A percentile compares a stretch with the other conserved stretches of the same genome.
These are phyloP conservation scores for Pionites leucogaster DNA, from an alignment of 2,113 vertebrate genomes.

Conservation along the genomic window DNA sequence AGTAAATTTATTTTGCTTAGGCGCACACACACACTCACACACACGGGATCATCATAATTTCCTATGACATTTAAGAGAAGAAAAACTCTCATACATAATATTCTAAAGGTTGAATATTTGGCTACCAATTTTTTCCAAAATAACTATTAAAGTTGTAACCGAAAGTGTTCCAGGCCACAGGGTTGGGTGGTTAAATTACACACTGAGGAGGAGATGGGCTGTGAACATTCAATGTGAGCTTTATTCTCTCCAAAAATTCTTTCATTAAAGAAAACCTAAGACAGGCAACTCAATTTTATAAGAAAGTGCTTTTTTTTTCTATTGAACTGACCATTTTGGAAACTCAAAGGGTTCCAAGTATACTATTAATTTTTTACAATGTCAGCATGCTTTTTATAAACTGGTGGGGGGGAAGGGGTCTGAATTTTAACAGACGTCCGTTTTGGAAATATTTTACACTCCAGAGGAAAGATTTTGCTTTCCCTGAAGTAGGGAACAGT, in stretches of 20 bases:
- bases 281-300: conserved; percentile 62
- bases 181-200: conserved; percentile 57
- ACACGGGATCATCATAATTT: conserved; percentile 43
- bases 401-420: not conserved
- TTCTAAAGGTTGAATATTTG: conserved; percentile 69
- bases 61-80: conserved; percentile 61
- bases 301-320: conserved; percentile 27
- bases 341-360: conserved; percentile 61
- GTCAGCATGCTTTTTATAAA: conserved; percentile 72
- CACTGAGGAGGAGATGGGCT: conserved; percentile 8
- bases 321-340: conserved; percentile 51
- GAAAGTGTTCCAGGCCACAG: conserved; percentile 62
- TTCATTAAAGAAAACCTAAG: conserved; percentile 60
- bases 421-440: conserved; percentile 38
- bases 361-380: conserved; percentile 71
- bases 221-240: conserved; percentile 33
- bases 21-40: not conserved
- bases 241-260: conserved; percentile 51
- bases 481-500: conserved; percentile 40
- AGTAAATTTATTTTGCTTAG: conserved; percentile 20
- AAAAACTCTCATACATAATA: conserved; percentile 56
- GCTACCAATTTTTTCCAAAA: conserved; percentile 56
- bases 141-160: conserved; percentile 61
- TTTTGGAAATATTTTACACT: conserved; percentile 69
- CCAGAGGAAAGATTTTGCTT: conserved; percentile 55